Conservation (phyloP, 2,113 vertebrate species). For the Ophiodon elongatus region DNA sequence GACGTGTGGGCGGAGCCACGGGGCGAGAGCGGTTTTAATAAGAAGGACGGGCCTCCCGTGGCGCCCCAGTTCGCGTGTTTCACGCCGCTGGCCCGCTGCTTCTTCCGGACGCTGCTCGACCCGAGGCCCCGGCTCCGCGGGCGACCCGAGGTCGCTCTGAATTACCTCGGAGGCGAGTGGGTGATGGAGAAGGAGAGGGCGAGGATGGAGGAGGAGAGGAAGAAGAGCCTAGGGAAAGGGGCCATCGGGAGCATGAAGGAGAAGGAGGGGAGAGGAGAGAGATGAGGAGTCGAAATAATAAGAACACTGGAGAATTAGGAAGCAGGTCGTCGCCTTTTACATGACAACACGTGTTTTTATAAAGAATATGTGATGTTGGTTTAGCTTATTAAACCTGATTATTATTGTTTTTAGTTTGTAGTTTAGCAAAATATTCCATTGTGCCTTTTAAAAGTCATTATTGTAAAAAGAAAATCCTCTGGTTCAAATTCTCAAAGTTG, state of each 20-base stretch:
- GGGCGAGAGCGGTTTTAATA: background rate
- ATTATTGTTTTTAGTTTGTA: background rate
- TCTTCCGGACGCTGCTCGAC: conserved; percentile 85
- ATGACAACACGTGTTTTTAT: background rate
- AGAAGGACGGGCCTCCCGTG: background rate
- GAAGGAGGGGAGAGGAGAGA: conserved; percentile 65
- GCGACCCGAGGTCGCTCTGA: conserved; percentile 79
- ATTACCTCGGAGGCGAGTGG: conserved; percentile 79
- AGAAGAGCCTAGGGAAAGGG: conserved; percentile 51
- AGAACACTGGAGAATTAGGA: background rate
- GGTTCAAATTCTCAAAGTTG: background rate
- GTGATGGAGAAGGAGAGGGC: conserved; percentile 65
- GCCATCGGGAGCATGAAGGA: conserved; percentile 57
- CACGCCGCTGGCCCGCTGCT: conserved; percentile 72
- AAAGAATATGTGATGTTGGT: background rate
- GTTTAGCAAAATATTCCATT: background rate
- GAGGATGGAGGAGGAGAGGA: conserved; percentile 67
- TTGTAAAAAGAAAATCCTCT: background rate
- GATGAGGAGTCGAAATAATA: conserved; percentile 3
- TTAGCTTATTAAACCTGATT: background rate
- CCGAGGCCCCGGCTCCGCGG: conserved; percentile 81
- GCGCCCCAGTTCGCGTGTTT: conserved; percentile 84
- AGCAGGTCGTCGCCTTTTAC: background rate
- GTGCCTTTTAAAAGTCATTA: background rate
- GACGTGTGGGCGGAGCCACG: conserved; percentile 53